These are phyloP conservation scores for Lordiphosa collinella DNA, from an alignment of 1,140 invertebrate species.

Conservation along the genomic window DNA sequence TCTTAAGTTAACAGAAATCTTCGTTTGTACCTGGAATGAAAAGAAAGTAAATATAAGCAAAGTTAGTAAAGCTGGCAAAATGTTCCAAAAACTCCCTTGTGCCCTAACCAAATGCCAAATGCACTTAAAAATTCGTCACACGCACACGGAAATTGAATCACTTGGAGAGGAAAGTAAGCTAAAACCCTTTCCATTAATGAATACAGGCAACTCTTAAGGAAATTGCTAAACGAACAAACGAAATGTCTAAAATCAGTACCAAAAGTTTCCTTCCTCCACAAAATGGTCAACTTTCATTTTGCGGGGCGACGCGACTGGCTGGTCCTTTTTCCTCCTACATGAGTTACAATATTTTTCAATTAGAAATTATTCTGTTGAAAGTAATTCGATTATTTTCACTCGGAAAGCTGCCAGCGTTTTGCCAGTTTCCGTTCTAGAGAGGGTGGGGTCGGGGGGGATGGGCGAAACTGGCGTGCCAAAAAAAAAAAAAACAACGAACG, in stretches of 20 bases:
- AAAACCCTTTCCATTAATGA: slow-evolving; percentile 7
- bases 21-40: slow-evolving; percentile 17
- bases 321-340: slow-evolving; percentile 41
- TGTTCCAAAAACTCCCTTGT: slow-evolving; percentile 3
- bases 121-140: slow-evolving; percentile 70
- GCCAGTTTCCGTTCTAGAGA: slow-evolving; percentile 34
- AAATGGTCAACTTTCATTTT: slow-evolving; percentile 4
- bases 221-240: background rate
- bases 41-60: background rate
- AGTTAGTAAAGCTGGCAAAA: slow-evolving; percentile 3
- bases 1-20: background rate
- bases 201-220: slow-evolving; percentile 8
- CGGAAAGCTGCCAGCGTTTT: slow-evolving; percentile 51
- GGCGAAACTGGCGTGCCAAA: slow-evolving; percentile 1
- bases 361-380: slow-evolving; percentile 80
- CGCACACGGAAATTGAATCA: slow-evolving; percentile 44
- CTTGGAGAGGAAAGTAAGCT: background rate
- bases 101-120: slow-evolving; percentile 22
- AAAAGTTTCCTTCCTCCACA: slow-evolving; percentile 7
- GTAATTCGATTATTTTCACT: slow-evolving; percentile 80
- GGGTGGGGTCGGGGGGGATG: slow-evolving; percentile 4
- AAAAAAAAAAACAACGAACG: slow-evolving; percentile 2
- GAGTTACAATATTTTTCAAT: slow-evolving; percentile 80
- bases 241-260: slow-evolving; percentile 30
- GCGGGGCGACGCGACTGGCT: slow-evolving; percentile 4